These are phyloP conservation scores for Ophioninae sp. DNA, from an alignment of 2,888 invertebrate genomes.

Conservation along the genomic window DNA sequence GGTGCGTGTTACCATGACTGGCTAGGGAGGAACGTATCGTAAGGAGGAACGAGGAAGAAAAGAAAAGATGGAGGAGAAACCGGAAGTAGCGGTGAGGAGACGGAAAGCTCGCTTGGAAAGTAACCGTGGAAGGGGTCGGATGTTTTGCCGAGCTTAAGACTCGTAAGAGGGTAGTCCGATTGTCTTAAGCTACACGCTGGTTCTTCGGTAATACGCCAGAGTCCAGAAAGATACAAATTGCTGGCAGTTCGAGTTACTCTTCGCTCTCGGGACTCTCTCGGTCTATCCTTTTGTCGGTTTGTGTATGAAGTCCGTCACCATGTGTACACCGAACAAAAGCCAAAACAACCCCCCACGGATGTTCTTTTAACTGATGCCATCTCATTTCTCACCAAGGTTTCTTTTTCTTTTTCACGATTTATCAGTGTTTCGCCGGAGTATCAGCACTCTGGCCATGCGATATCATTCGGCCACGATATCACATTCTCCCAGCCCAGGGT, in stretches of 20 bases:
- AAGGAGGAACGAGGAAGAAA: slow-evolving; percentile 22
- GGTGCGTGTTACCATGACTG: slow-evolving; percentile 5
- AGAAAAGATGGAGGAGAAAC: slow-evolving; percentile 19
- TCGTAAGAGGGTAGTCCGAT: slow-evolving; percentile 61
- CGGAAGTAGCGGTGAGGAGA: slow-evolving; percentile 8
- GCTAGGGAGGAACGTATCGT: slow-evolving; percentile 4
- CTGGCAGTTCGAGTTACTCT: slow-evolving; percentile 63
- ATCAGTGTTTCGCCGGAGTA: slow-evolving; percentile 14
- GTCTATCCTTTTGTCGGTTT: background rate
- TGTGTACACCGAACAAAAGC: slow-evolving; percentile 6
- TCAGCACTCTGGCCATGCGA: background rate
- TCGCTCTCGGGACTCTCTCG: slow-evolving; percentile 17
- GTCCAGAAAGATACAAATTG: slow-evolving; percentile 69
- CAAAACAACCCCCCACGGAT: slow-evolving; percentile 12
- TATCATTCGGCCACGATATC: slow-evolving; percentile 13
- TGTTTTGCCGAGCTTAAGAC: slow-evolving; percentile 50
- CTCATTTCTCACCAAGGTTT: slow-evolving; percentile 48
- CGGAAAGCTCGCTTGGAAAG: background rate
- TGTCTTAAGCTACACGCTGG: slow-evolving; percentile 65
- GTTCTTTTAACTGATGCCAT: slow-evolving; percentile 59
- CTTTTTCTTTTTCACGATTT: slow-evolving; percentile 12
- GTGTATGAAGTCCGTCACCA: slow-evolving; percentile 4
- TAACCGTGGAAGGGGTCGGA: background rate
- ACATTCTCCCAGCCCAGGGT: slow-evolving; percentile 31
- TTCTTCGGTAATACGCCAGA: slow-evolving; percentile 37